Base-by-base conservation (phyloP, 1,140 invertebrate species). In the Drosophila pallidifrons region DNA sequence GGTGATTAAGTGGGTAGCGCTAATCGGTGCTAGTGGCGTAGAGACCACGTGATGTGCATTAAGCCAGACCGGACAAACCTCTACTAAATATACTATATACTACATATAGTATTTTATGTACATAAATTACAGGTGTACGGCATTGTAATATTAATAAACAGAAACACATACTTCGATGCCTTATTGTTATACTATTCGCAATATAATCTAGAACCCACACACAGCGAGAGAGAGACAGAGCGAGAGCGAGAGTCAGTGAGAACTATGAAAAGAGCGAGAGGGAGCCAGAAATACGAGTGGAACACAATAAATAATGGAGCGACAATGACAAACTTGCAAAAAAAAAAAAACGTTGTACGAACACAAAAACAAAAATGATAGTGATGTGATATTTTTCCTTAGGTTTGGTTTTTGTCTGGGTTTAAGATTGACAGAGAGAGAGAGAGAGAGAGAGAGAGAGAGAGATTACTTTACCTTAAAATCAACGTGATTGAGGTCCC, bases 401-500 rank as follows among this genome's bases (percentile, higher is more conserved):
- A 8, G 8, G 8, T 46, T 20, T 5, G 32, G n/a, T 13, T 30
- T 73, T 68, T 35, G 16, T 25, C 20, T 25, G 20, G 20, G 20
- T 52, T 52, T 20, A n/a, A 61, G 46, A 52, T 68, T 72, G 30
- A 46, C 10, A 32, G 30, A 10, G 32, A 35, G 5, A 10, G 32
- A 35, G 32, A 35, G 35, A 38, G 8, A 35, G 32, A 10, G 32
- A 35, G 41, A 43, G 41, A 43, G 41, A n/a, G 41, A 43, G 41
- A 43, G n/a, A 13, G 41, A 61, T 61, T 82, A 87, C 65, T 45
- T 82, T 91, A 95, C 94, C 93, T 94, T 94, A 75, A 93, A 93
- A 71, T 93, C 80, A 58, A 94, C 79, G 73, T 93, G 88, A 79
- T 93, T 92, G 46, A 92, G 74, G 41, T 93, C 88, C 94, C 94